phyloP scores from a whole-genome alignment of 2,888 invertebrate species.

The Euplexia lucipara region DNA sequence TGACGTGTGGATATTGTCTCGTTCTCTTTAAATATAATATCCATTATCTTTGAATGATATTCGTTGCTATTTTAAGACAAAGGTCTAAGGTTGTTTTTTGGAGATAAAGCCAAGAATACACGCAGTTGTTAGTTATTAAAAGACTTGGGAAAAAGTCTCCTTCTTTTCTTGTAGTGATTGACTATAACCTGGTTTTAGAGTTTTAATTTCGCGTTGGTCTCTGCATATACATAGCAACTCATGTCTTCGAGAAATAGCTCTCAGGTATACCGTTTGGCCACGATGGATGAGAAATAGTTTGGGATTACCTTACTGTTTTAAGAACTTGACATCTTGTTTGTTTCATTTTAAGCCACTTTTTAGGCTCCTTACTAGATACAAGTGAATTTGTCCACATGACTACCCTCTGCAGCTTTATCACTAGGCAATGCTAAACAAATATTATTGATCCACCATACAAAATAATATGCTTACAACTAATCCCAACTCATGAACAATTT shows the following conservation, averaged over 20 bases:
- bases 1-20: slow-evolving; percentile 14
- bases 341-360: not conserved
- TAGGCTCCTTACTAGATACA: no score
- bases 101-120: slow-evolving; percentile 16
- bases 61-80: slow-evolving; percentile 19
- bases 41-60: slow-evolving; percentile 24
- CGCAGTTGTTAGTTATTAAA: not conserved
- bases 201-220: no score
- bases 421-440: not conserved
- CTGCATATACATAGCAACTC: no score
- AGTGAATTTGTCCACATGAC: no score
- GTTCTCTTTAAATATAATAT: slow-evolving; percentile 33
- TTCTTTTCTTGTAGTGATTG: no score
- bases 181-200: no score
- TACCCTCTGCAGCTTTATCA: not conserved
- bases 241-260: no score
- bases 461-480: not conserved
- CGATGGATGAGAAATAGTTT: no score
- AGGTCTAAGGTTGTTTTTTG: slow-evolving; percentile 18
- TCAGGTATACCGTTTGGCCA: no score
- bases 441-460: not conserved
- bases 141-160: no score
- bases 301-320: no score
- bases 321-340: not conserved
- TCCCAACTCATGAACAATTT: slow-evolving; percentile 55